Evolutionary conservation across 2,888 invertebrate species (phyloP).

Genomic region (Hylaea fasciaria): DNA sequence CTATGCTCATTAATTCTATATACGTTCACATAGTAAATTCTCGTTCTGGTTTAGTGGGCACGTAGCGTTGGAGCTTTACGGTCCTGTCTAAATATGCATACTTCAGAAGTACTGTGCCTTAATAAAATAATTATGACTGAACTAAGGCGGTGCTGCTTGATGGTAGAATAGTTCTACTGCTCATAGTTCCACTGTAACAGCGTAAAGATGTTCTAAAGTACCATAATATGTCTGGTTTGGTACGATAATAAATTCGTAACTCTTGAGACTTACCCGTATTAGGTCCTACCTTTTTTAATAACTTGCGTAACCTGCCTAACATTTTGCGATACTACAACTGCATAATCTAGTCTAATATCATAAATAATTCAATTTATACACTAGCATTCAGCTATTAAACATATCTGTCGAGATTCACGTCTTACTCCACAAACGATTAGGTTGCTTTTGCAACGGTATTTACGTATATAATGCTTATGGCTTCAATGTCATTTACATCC

Average conservation of each 20-base stretch:
- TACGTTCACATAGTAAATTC: neutral
- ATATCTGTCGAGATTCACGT: neutral
- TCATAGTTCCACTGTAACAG: too few relatives aligned
- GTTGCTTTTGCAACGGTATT: neutral
- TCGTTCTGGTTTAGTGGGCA: neutral
- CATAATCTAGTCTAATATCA: constrained; percentile 2
- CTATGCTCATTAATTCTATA: neutral
- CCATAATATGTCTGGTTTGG: too few relatives aligned
- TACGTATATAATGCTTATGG: neutral
- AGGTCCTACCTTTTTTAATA: too few relatives aligned
- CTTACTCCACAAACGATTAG: neutral
- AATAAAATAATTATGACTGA: too few relatives aligned
- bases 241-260: too few relatives aligned
- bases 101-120: too few relatives aligned
- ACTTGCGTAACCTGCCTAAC: neutral
- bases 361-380: neutral
- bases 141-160: too few relatives aligned
- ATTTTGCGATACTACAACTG: neutral
- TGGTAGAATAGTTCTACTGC: too few relatives aligned
- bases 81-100: too few relatives aligned
- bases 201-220: too few relatives aligned
- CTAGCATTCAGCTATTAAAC: neutral
- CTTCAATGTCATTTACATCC: constrained; percentile 35
- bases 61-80: too few relatives aligned
- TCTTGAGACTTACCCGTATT: too few relatives aligned